Evolutionary conservation across 2,888 invertebrate species (phyloP).

Genomic region (Hydropsyche betteni): DNA sequence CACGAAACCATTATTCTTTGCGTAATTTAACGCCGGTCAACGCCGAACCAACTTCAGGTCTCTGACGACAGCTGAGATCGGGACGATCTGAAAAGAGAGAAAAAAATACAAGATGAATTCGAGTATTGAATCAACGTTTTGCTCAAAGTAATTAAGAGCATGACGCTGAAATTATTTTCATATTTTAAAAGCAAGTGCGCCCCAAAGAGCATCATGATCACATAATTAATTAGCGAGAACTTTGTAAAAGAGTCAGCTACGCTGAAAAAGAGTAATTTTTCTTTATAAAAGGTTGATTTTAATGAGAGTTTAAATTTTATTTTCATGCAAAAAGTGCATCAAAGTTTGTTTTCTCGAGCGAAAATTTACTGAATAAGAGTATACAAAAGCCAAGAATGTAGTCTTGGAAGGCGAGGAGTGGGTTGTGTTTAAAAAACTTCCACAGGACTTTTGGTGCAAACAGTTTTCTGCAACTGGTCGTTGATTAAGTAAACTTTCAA

Average conservation of each 20-base stretch:
- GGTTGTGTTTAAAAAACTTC: constrained; percentile 9
- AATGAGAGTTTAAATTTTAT: no score
- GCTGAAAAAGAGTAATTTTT: no score
- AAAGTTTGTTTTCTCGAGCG: not conserved
- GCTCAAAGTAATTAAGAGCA: no score
- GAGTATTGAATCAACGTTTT: no score
- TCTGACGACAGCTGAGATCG: not conserved
- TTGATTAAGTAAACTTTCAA: constrained; percentile 43
- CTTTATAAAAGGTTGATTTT: no score
- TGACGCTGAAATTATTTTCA: no score
- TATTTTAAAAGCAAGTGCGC: no score
- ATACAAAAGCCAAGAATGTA: not conserved
- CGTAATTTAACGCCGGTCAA: constrained; percentile 24
- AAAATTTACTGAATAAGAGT: constrained; percentile 1
- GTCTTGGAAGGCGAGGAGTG: not conserved
- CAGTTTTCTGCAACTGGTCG: constrained; percentile 29
- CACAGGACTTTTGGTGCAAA: constrained; percentile 25
- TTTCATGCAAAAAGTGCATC: constrained; percentile 1
- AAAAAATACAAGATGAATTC: not conserved
- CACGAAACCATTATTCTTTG: constrained; percentile 22
- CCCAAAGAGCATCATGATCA: no score
- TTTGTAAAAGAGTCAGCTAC: no score
- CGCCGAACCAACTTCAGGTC: not conserved
- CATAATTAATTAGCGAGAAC: no score
- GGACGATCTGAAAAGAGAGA: constrained; percentile 14